Percentiles rank a stretch among this genome's conserved stretches.
Conservation (phyloP, 2,113 vertebrate genomes). For the Sigmodon hispidus region DNA sequence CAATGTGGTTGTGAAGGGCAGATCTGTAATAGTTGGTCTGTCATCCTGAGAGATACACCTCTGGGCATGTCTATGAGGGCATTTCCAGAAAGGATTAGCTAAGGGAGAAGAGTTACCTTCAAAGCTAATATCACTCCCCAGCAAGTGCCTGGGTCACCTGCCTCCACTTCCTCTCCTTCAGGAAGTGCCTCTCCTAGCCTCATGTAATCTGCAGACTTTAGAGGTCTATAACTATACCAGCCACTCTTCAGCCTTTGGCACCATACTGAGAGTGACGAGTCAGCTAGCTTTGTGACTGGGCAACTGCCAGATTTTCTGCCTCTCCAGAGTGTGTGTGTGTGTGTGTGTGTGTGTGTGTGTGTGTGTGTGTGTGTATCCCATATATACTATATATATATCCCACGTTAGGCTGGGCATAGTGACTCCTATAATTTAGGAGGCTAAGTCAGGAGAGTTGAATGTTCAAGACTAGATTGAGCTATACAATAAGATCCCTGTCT, state of each 20-base stretch:
- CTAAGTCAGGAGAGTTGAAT: not conserved
- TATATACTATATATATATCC: not conserved
- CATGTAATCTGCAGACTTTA: not conserved
- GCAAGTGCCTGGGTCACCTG: not conserved
- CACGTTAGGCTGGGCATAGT: not conserved
- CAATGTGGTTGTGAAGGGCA: not conserved
- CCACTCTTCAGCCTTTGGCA: not conserved
- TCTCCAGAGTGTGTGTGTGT: not conserved
- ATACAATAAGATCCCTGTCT: not conserved
- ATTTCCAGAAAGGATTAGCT: not conserved
- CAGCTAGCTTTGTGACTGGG: not conserved
- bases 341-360: not conserved
- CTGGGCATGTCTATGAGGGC: not conserved
- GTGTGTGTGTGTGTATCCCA: too few species aligned
- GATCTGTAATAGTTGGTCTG: not conserved
- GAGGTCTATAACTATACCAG: not conserved
- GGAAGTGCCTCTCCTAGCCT: not conserved
- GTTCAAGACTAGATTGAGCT: not conserved
- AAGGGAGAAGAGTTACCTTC: not conserved
- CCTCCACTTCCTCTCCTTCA: not conserved
- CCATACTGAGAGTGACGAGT: not conserved
- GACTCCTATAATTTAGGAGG: not conserved
- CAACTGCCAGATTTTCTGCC: not conserved
- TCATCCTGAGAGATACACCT: not conserved
- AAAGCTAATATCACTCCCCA: not conserved